phyloP scores from a whole-genome alignment of 2,797 vertebrate genomes.

The Pangasius mekongensis region DNA sequence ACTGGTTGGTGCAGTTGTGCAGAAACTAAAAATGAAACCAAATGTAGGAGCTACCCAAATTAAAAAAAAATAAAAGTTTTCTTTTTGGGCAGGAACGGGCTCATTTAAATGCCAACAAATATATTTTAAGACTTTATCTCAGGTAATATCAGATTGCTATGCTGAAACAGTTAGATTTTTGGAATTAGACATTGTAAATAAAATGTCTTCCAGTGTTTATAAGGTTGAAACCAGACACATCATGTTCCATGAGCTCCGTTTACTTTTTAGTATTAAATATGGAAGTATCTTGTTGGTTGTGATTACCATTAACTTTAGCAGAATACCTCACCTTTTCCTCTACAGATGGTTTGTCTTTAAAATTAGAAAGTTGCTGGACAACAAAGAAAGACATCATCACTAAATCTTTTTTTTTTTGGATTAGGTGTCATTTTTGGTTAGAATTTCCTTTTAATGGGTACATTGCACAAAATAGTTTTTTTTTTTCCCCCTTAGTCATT shows the following conservation, averaged over 20 bases:
- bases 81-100: neutral
- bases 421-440: neutral
- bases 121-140: neutral
- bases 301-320: neutral
- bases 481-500: neutral
- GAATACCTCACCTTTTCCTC: neutral
- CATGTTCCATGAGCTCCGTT: neutral
- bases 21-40: neutral
- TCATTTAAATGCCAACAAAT: neutral
- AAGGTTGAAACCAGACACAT: neutral
- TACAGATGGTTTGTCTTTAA: neutral
- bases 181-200: neutral
- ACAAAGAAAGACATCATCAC: neutral
- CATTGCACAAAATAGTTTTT: neutral
- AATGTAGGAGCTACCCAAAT: neutral
- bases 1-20: slow-evolving; percentile 8
- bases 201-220: neutral
- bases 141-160: neutral
- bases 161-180: neutral
- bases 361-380: neutral
- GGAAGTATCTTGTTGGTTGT: slow-evolving; percentile 4
- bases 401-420: neutral
- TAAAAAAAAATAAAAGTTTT: no score
- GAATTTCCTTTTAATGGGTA: neutral
- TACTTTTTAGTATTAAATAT: slow-evolving; percentile 3